Percentiles rank a stretch among this genome's conserved stretches.
These are phyloP conservation scores for Lissonota sp. DNA, from an alignment of 2,888 invertebrate genomes.

Conservation along the genomic window DNA sequence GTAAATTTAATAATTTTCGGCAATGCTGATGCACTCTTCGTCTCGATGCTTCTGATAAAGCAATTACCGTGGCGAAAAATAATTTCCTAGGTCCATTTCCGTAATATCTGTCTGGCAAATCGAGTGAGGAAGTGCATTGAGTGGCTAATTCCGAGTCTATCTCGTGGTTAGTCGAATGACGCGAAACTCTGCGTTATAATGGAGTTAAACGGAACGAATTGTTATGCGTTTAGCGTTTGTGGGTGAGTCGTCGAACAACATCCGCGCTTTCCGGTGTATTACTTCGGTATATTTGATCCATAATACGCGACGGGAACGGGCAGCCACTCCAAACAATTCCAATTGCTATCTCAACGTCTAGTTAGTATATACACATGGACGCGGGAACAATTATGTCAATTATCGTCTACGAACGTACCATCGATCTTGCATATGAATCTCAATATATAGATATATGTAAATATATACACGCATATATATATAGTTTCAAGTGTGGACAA, in stretches of 20 bases:
- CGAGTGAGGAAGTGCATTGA: slow-evolving; percentile 24
- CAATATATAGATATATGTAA: no score
- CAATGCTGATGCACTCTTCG: no score
- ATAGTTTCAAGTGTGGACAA: slow-evolving; percentile 47
- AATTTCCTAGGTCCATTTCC: neutral
- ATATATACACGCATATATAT: no score
- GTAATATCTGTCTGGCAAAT: neutral
- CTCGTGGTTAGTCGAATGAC: slow-evolving; percentile 30
- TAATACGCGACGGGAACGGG: slow-evolving; percentile 7
- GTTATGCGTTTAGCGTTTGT: slow-evolving; percentile 43
- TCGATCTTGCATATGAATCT: slow-evolving; percentile 16
- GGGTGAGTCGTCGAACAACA: slow-evolving; percentile 34
- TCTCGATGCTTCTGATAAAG: neutral
- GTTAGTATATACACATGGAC: slow-evolving; percentile 19
- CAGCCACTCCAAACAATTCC: slow-evolving; percentile 51
- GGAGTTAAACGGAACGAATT: slow-evolving; percentile 57
- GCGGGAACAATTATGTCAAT: slow-evolving; percentile 47
- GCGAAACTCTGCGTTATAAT: slow-evolving; percentile 42
- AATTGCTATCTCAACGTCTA: slow-evolving; percentile 34
- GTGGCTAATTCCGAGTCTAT: slow-evolving; percentile 31
- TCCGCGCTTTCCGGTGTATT: slow-evolving; percentile 32
- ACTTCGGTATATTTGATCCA: slow-evolving; percentile 44
- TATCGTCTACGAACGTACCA: slow-evolving; percentile 30
- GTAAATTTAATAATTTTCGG: no score
- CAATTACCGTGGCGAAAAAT: neutral